These are phyloP conservation scores for Dolichomitus sp. DNA, from an alignment of 2,888 invertebrate species.

Conservation along the genomic window DNA sequence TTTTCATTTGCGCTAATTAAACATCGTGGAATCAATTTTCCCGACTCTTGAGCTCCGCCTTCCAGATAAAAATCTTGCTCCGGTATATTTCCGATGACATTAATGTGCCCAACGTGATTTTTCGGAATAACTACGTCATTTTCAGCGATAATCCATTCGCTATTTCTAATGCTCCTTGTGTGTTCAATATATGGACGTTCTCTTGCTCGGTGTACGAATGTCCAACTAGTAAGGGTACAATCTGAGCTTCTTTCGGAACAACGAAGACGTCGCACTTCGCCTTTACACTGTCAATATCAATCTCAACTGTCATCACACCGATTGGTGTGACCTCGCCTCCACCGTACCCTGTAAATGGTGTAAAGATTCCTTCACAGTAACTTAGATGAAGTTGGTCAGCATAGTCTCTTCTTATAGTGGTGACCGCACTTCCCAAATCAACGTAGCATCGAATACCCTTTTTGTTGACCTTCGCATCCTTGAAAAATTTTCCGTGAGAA, in stretches of 20 bases:
- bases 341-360: background rate
- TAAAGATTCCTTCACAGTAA: background rate
- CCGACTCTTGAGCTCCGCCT: conserved; percentile 61
- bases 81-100: conserved; percentile 40
- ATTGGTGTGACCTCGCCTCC: conserved; percentile 1
- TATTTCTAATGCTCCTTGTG: conserved; percentile 55
- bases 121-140: conserved; percentile 49
- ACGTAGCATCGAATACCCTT: background rate
- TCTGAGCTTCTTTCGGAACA: conserved; percentile 10
- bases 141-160: conserved; percentile 28
- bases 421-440: conserved; percentile 4
- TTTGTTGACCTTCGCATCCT: background rate
- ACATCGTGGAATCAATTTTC: conserved; percentile 62
- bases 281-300: background rate
- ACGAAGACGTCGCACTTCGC: conserved; percentile 1
- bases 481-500: conserved; percentile 17
- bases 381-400: conserved; percentile 1
- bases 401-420: background rate
- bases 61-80: conserved; percentile 57
- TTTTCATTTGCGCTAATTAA: conserved; percentile 56
- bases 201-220: conserved; percentile 58
- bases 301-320: conserved; percentile 1
- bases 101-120: conserved; percentile 63
- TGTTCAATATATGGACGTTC: conserved; percentile 65
- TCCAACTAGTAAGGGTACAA: conserved; percentile 4